Base-by-base conservation (phyloP, 2,888 invertebrate genomes). In the Phoenoteleia sp. region DNA sequence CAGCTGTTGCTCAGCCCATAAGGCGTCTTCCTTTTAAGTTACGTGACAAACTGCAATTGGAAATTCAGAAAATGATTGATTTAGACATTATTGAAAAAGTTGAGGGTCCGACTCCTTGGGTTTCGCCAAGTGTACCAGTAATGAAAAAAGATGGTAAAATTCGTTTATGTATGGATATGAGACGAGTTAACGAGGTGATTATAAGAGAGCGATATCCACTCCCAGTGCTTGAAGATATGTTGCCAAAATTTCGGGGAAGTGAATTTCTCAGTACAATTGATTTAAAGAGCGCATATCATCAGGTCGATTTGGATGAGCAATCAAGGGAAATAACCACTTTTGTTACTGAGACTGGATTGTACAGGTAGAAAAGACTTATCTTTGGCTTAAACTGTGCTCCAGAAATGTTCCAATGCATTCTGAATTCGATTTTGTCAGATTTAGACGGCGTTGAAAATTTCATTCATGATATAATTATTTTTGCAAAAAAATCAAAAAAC, bases 41-140 rank as follows among this genome's bases (percentile, higher is more conserved):
- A n/a, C n/a, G n/a, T n/a, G 69, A 76, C 2, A 83, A 81, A 69
- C 42, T 89, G 19, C 72, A 88, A 13, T 60, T 76, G 15, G 84
- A 86, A 56, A 54, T 91, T 11, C 42, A 87, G 11, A 86, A 89
- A 66, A 64, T 88, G 17, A n/a, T 87, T 11, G 84, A 88, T 3
- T 21, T 69, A 13, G 90, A 89, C 58, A 88, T 90, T 25, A 85
- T 90, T 7, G 89, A 90, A 81, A 69, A 75, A 49, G 89, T 90
- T 9, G 62, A 87, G 47, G 90, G 79, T 21, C 87, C 89, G 7
- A 85, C 87, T 9, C 81, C 74, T 56, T 90, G 88, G 88, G 72
- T 90, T 2, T 89, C 88, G 17, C 87, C 89, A 9, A 67, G 91
- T 6, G 91, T 91, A 6, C 87, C 88, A n/a, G 88, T 90, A n/a